Evolutionary conservation across 2,797 vertebrate species (phyloP).

Genomic region (Ispidina lecontei): DNA sequence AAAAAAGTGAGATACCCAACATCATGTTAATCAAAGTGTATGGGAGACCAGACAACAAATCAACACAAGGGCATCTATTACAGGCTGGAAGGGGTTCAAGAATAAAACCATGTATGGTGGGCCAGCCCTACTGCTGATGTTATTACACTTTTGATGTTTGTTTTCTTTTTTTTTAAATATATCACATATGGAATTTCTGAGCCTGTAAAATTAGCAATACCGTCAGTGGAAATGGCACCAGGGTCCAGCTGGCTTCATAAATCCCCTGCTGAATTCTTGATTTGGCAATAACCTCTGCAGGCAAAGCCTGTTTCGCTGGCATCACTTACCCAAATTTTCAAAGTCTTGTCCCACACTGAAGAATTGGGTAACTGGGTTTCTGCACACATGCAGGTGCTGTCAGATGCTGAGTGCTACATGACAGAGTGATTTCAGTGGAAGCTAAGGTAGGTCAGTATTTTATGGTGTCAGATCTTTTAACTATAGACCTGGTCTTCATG

Average conservation of each 20-base stretch:
- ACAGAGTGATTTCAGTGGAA: neutral
- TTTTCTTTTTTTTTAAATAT: neutral
- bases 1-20: neutral
- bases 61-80: neutral
- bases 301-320: neutral
- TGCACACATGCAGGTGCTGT: neutral
- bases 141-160: neutral
- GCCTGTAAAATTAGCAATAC: neutral
- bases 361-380: neutral
- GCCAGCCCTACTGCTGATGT: neutral
- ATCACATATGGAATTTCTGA: neutral
- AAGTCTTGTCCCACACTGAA: neutral
- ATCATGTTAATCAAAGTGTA: rapidly evolving
- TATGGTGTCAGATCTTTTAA: neutral
- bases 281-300: neutral
- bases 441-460: neutral
- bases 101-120: neutral
- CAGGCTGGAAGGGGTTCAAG: neutral
- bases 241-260: neutral
- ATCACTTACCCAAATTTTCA: neutral
- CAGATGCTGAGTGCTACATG: neutral
- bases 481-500: neutral
- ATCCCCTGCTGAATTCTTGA: neutral
- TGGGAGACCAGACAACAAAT: neutral
- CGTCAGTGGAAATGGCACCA: neutral